A percentile compares a stretch with the other conserved stretches of the same genome.
Evolutionary conservation across 2,888 invertebrate genomes (phyloP).

Genomic region (Phytoseiulus persimilis): DNA sequence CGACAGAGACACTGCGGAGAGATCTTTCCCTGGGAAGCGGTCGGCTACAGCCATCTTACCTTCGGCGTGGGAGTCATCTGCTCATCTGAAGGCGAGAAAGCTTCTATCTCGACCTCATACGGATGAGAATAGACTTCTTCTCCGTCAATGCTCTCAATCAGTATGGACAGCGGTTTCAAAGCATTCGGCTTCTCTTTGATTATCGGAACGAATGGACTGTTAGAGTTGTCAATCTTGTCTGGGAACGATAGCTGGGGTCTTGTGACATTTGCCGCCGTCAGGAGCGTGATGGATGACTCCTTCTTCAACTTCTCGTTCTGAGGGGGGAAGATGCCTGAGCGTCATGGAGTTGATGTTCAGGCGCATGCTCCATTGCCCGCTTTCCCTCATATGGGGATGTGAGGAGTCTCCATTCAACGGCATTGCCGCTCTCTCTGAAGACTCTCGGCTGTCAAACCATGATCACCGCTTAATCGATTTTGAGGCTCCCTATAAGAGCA

Average conservation of each 20-base stretch:
- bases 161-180: slow-evolving; percentile 66
- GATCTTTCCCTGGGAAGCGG: too few relatives aligned
- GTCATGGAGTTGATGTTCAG: neutral
- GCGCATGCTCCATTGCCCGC: too few relatives aligned
- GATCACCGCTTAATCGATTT: neutral
- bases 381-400: too few relatives aligned
- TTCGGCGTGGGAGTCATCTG: slow-evolving; percentile 51
- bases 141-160: slow-evolving; percentile 61
- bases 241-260: slow-evolving; percentile 77
- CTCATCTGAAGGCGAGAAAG: slow-evolving; percentile 57
- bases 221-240: slow-evolving; percentile 72
- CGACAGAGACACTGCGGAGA: too few relatives aligned
- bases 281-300: slow-evolving; percentile 47
- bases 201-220: slow-evolving; percentile 69
- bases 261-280: slow-evolving; percentile 49
- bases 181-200: slow-evolving; percentile 80
- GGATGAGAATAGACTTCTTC: slow-evolving; percentile 66
- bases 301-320: slow-evolving; percentile 27
- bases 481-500: neutral
- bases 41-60: too few relatives aligned
- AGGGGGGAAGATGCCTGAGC: neutral
- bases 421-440: too few relatives aligned
- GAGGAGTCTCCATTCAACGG: too few relatives aligned
- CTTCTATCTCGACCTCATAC: slow-evolving; percentile 71
- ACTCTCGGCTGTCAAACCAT: neutral